Evolutionary conservation across 2,888 invertebrate genomes (phyloP).

Genomic region (Ormyrus labotus): DNA sequence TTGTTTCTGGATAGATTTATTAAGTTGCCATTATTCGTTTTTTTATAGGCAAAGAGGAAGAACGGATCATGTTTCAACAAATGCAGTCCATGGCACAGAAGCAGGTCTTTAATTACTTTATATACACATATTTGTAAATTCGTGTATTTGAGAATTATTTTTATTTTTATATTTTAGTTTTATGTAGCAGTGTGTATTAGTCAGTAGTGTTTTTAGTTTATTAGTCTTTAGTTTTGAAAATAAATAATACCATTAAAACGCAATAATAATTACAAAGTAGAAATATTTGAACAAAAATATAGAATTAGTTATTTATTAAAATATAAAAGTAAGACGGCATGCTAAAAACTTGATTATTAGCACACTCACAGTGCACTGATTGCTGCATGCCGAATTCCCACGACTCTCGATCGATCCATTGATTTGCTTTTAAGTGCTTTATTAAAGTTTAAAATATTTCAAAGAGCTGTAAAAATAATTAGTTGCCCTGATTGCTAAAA

Average conservation of each 20-base stretch:
- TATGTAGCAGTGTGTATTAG: background rate
- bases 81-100: conserved; percentile 98
- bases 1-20: background rate
- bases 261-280: background rate
- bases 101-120: conserved; percentile 82
- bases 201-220: conserved; percentile 1
- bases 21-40: conserved; percentile 58
- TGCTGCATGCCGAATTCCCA: conserved; percentile 15
- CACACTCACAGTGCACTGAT: background rate
- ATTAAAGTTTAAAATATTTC: too few species aligned
- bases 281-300: background rate
- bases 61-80: conserved; percentile 96
- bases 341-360: background rate
- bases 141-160: conserved; percentile 8
- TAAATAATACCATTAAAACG: too few species aligned
- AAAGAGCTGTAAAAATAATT: too few species aligned
- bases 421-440: background rate
- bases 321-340: background rate
- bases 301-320: background rate
- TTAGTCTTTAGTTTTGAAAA: too few species aligned
- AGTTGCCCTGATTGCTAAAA: too few species aligned
- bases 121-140: conserved; percentile 17
- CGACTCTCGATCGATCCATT: conserved; percentile 29
- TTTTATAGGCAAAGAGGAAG: conserved; percentile 95
- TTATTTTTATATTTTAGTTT: conserved; percentile 6